Evolutionary conservation across 2,113 vertebrate genomes (phyloP), one percentile per base, ranked within the genome.

Genomic region (Pogona vitticeps): DNA sequence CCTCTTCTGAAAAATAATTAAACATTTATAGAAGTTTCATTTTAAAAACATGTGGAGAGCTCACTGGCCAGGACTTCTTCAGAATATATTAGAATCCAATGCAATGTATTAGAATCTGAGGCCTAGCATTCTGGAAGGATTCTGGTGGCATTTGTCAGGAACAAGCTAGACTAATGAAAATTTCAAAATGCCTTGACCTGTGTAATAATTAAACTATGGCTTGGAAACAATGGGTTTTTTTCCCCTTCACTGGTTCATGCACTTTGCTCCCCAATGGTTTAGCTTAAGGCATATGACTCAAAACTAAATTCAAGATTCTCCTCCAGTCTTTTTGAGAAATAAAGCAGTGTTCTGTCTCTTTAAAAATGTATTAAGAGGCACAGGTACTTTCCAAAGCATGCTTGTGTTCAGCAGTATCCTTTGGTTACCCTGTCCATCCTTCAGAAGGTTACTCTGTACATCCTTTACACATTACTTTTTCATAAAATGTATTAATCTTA

Each of bases 81-180:
- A 83, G 81, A 83, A 83, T 83, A 58, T 38, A n/a, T 56, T 83
- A 20, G 46, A 15, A 71, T 71, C 6, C 56, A n/a, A n/a, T 40
- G 31, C 36, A 40, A 26, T 42, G 6, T 12, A 38, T 4, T 31
- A 23, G 26, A 2, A 81, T 38, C 10, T 63, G 33, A 21, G 36
- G 13, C 26, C 31, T 13, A 5, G n/a, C 15, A 71, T 33, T 36
- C 80, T 36, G 28, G 31, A 31, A 7, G 31, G 15, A 65, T n/a
- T 65, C 31, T 84, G 61, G 18, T 65, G 40, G 36, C 18, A 38
- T 40, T 84, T 84, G 31, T 28, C 15, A 26, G 59, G 38, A 26
- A 76, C 59, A 76, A 65, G 15, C n/a, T 33, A 77, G 40, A 77
- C 13, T 76, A 76, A 63, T 85, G 31, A 85, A 84, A 63, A 36